These are phyloP conservation scores for Vanessa cardui DNA, from an alignment of 2,888 invertebrate species.

Conservation along the genomic window DNA sequence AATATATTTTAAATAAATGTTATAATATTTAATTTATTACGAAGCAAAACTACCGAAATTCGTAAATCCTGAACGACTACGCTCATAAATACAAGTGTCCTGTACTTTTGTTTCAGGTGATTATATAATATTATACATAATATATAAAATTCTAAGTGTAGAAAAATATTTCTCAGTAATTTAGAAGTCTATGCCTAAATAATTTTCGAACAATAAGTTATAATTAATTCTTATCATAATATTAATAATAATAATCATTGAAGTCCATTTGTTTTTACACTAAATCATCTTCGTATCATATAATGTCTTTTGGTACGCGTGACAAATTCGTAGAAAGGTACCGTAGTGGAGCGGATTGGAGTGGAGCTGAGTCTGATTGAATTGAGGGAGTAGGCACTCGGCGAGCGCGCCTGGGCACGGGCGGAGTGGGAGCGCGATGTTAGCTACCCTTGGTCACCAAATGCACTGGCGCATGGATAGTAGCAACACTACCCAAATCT, in stretches of 20 bases:
- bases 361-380: slow-evolving; percentile 43
- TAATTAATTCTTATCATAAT: slow-evolving; percentile 1
- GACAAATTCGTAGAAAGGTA: slow-evolving; percentile 55
- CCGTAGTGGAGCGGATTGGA: slow-evolving; percentile 51
- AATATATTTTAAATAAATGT: not conserved
- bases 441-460: slow-evolving; percentile 67
- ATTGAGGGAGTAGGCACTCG: slow-evolving; percentile 46
- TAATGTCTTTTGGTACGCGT: slow-evolving; percentile 56
- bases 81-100: slow-evolving; percentile 24
- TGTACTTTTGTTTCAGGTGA: slow-evolving; percentile 36
- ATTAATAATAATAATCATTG: slow-evolving; percentile 12
- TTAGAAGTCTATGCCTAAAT: slow-evolving; percentile 16
- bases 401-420: slow-evolving; percentile 42
- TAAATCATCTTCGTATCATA: slow-evolving; percentile 77
- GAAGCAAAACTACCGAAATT: slow-evolving; percentile 28
- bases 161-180: slow-evolving; percentile 57
- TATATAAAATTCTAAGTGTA: slow-evolving; percentile 53
- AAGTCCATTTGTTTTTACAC: slow-evolving; percentile 64
- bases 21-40: slow-evolving; percentile 3
- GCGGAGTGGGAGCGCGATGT: slow-evolving; percentile 58
- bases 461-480: slow-evolving; percentile 70
- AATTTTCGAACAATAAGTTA: not conserved
- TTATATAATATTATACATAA: slow-evolving; percentile 9
- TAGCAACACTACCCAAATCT: slow-evolving; percentile 67
- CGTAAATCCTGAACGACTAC: slow-evolving; percentile 24